Evolutionary conservation across 2,113 vertebrate genomes (phyloP).

Genomic region (Strix uralensis): DNA sequence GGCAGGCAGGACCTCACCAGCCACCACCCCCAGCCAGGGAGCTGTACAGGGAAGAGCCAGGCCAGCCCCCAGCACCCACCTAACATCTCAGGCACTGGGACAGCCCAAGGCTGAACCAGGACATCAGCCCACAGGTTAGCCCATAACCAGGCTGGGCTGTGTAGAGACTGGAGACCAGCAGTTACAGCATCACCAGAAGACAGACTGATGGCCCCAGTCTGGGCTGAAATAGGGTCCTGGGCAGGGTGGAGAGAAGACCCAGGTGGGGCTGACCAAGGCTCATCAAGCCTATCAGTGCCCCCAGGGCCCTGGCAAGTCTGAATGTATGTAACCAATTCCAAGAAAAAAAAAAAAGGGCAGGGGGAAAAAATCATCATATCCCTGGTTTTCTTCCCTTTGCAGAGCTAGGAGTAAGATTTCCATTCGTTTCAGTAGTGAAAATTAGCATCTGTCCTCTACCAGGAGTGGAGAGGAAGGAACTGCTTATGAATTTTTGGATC

Average conservation of each 20-base stretch:
- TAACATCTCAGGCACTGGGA: no score
- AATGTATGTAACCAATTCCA: neutral
- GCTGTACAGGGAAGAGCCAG: neutral
- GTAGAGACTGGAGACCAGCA: fast-evolving
- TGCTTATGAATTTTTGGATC: neutral
- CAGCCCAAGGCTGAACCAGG: neutral
- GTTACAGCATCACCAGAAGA: fast-evolving
- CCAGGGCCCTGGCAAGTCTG: neutral
- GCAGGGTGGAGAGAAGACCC: neutral
- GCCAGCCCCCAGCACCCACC: neutral
- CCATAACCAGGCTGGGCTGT: neutral
- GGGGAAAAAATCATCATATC: neutral
- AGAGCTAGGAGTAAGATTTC: neutral
- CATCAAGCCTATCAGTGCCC: neutral
- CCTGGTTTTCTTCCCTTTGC: neutral
- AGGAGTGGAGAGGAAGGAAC: neutral
- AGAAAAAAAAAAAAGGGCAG: neutral
- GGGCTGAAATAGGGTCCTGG: neutral
- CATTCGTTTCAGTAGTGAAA: neutral
- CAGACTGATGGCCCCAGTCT: fast-evolving
- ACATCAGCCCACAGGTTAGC: neutral
- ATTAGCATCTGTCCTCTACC: neutral
- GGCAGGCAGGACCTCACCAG: neutral
- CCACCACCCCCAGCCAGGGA: neutral
- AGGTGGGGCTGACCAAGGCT: neutral